Evolutionary conservation across 2,888 invertebrate genomes (phyloP).

Genomic region (Galerucella nymphaeae): DNA sequence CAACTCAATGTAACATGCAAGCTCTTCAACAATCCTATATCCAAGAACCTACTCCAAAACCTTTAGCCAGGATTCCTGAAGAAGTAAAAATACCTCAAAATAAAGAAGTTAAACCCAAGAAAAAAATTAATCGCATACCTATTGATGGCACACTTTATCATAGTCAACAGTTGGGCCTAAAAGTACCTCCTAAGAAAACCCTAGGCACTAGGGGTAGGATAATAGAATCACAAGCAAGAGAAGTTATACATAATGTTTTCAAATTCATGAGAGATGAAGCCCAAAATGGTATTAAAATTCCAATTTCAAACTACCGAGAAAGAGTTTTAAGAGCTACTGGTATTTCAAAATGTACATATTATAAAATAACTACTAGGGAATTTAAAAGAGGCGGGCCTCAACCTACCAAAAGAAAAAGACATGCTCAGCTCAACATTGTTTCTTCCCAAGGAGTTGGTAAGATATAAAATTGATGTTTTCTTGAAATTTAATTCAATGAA

Average conservation of each 20-base stretch:
- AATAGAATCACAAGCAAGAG: conserved; percentile 41
- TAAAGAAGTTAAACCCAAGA: conserved; percentile 17
- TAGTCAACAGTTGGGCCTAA: conserved; percentile 39
- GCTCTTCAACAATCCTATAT: neutral
- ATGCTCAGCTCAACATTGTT: neutral
- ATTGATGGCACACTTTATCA: conserved; percentile 41
- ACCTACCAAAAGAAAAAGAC: conserved; percentile 27
- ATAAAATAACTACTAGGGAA: conserved; percentile 41
- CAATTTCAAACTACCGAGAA: conserved; percentile 40
- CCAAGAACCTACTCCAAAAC: neutral
- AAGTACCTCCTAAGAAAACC: conserved; percentile 41
- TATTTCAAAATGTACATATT: conserved; percentile 43
- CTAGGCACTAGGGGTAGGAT: conserved; percentile 40
- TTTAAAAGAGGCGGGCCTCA: conserved; percentile 38
- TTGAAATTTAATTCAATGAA: too few relatives aligned
- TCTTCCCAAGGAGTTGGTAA: conserved; percentile 10
- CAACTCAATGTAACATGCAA: conserved; percentile 9
- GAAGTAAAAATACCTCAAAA: neutral
- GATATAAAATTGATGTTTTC: neutral
- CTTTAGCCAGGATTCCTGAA: neutral
- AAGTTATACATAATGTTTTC: conserved; percentile 42
- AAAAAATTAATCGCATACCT: conserved; percentile 34
- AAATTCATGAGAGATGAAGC: conserved; percentile 45
- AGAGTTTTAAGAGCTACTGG: conserved; percentile 42
- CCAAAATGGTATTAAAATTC: conserved; percentile 40